Evolutionary conservation across 1,140 invertebrate species (phyloP), one percentile per base, ranked within the genome.

Genomic region (Watersipora subatra): DNA sequence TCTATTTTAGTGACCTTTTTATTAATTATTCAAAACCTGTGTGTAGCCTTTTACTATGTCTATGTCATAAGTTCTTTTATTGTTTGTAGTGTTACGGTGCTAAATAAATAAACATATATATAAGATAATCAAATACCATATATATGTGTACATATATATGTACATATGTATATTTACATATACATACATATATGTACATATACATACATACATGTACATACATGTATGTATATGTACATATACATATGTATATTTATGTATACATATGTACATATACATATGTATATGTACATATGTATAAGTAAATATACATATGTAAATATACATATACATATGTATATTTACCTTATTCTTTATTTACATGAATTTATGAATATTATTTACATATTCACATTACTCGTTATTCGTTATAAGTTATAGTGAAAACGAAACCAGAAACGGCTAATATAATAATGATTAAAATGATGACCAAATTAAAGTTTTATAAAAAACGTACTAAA

Each of bases 151-250:
- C 19, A 62, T 62, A 62, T 62, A 62, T 62, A 62, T 62, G 28
- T 62, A 62, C 28, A 62, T 62, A 62, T 62, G 28, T 62, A 62
- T 62, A 62, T 59, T 2, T 59, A 59, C 28, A 62, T 62, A 62
- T 62, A 62, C 28, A 62, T 62, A 62, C 28, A 62, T 62, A 62
- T 62, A 62, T 62, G 28, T 62, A 62, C 28, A 62, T 62, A 62
- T 62, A 62, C 28, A 62, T 62, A 29, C 28, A 62, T 62, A 62
- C 2, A 62, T 62, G 19, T 59, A 59, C 2, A 62, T 62, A 62
- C 28, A 62, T 62, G 28, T 62, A 58, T 62, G 28, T 62, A 62
- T 26, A 29, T 62, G 20, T 7, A 62, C 28, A 58, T 1, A 15
- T 1, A 28, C 24, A 15, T 1, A 1, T 29, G 30, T 29, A 63